Conservation (phyloP, 2,797 vertebrate species). For the Platalea minor region DNA sequence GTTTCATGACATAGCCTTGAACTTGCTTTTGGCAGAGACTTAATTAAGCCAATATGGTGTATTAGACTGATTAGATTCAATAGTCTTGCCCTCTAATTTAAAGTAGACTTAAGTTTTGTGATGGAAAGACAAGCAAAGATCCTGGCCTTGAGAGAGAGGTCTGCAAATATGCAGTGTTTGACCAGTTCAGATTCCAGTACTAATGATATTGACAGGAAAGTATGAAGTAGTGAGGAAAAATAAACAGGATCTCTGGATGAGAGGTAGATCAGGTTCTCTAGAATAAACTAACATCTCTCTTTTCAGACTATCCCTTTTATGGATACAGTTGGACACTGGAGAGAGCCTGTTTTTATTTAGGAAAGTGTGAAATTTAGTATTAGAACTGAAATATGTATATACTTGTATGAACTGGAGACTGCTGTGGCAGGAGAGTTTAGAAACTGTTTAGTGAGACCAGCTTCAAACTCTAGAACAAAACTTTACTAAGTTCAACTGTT, state of each 20-base stretch:
- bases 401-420: not conserved
- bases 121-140: constrained; percentile 13
- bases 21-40: not conserved
- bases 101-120: constrained; percentile 15
- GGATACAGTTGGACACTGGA: not conserved
- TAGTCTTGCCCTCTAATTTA: not conserved
- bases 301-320: not conserved
- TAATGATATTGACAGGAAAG: not conserved
- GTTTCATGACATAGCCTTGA: not conserved
- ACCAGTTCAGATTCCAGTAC: not conserved
- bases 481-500: not conserved
- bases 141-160: not conserved
- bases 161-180: not conserved
- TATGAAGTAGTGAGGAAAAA: not conserved
- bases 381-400: not conserved
- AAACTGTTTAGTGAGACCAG: not conserved
- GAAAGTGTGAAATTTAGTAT: not conserved
- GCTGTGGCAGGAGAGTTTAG: not conserved
- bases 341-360: not conserved
- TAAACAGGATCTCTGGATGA: not conserved
- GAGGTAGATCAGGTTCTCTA: not conserved
- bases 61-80: not conserved
- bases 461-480: not conserved
- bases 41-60: not conserved
- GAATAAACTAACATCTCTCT: not conserved